Base-by-base conservation (phyloP, 2,888 invertebrate species). In the Mythimna ferrago region DNA sequence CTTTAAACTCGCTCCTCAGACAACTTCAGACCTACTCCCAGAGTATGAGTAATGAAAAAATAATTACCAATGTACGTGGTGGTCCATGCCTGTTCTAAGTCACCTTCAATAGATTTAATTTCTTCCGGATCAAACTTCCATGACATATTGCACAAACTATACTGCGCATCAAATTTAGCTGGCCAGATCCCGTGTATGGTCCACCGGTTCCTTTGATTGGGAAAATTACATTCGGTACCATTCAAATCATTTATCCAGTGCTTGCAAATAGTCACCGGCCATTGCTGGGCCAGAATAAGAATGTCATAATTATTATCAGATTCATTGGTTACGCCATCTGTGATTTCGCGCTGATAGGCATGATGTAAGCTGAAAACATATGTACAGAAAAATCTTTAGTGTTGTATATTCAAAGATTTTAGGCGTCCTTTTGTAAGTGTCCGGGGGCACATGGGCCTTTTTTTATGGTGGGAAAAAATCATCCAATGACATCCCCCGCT, bases 101-200 rank as follows among this genome's bases (percentile, higher is more conserved):
- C 80, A 0, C 2, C n/a, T 38, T 54, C 19, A 38, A 78, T 57
- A 19, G 53, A 48, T 51, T 63, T 38, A 3, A 78, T 70, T 6
- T 70, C n/a, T 56, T 62, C 48, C 2, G 44, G 65, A 60, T 76
- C 61, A 57, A 78, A 78, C 5, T 16, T 3, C 71, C 56, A 62
- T 1, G 76, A 61, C 2, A 0, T 2, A 41, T 78, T 78, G 32
- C 78, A 76, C 16, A 1, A 54, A 0, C 0, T 38, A 11, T 32
- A 11, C 0, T 14, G 4, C 0, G 11, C 9, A 2, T 10, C 10
- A 2, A 16, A 21, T 69, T 11, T n/a, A 5, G 0, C 0, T 26
- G 76, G 79, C 76, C 76, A 78, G 38, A 78, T 78, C 1, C 79
- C 76, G 7, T 77, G 76, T 11, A 77, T 6, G 14, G 66, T 60